Percentiles rank a stretch among this genome's conserved stretches.
Evolutionary conservation across 2,888 invertebrate species (phyloP).

Genomic region (Rhorus exstirpatorius): DNA sequence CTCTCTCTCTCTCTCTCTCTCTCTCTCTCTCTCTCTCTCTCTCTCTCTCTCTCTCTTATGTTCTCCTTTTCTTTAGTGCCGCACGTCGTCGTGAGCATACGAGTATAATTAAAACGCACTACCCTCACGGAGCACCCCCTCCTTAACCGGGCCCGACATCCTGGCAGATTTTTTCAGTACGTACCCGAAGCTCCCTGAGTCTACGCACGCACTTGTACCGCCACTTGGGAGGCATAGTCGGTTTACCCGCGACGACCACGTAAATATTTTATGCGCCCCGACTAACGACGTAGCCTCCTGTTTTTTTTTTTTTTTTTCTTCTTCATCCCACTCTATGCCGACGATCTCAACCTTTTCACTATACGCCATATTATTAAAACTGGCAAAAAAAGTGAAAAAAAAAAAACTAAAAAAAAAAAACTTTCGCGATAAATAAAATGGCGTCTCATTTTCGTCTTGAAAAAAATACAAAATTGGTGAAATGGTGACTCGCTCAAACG

Average conservation of each 20-base stretch:
- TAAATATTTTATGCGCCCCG: slow-evolving; percentile 73
- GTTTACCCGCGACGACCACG: slow-evolving; percentile 61
- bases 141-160: slow-evolving; percentile 34
- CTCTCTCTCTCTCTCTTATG: not conserved
- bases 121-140: slow-evolving; percentile 69
- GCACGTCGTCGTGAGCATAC: slow-evolving; percentile 52
- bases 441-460: slow-evolving; percentile 17
- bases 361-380: not conserved
- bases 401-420: slow-evolving; percentile 4
- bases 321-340: slow-evolving; percentile 5
- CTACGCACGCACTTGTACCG: slow-evolving; percentile 75
- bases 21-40: not conserved
- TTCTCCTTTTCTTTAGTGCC: not conserved
- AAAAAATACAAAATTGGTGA: slow-evolving; percentile 48
- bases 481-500: not conserved
- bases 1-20: not conserved
- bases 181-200: slow-evolving; percentile 61
- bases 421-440: slow-evolving; percentile 52
- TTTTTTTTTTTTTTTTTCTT: slow-evolving; percentile 33
- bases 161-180: slow-evolving; percentile 56
- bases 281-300: slow-evolving; percentile 60
- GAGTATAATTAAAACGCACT: slow-evolving; percentile 81
- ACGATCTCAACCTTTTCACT: slow-evolving; percentile 19
- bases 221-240: slow-evolving; percentile 72
- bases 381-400: not conserved